Base-by-base conservation (phyloP, 2,797 vertebrate genomes). In the Hafferia zeledoni region DNA sequence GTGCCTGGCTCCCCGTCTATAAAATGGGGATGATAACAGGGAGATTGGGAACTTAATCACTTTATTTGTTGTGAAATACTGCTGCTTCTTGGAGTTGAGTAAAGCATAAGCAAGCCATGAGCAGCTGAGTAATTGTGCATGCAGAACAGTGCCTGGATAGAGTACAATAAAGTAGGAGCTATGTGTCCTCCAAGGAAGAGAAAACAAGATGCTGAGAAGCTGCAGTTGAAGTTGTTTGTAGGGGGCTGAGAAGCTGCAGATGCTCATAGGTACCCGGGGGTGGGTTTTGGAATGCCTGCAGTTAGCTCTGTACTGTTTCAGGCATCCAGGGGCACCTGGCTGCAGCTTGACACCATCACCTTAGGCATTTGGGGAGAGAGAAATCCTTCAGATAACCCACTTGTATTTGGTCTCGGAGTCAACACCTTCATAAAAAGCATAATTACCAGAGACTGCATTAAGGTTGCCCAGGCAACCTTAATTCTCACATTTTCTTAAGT, bases 21-120 rank as follows among this genome's bases (percentile, higher is more conserved):
- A 79, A 93, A 94, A 81, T 33, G 39, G 69, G 63, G 56, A 55
- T 79, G 88, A 79, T 86, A 94, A 69, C 55, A 41, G 77, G 33
- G 88, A 93, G 77, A 84, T 33, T 83, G 50, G 90, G 80, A 90
- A 71, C 77, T 88, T 93, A 91, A 93, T 94, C 65, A 50, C 69
- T 89, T 83, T 90, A 78, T 93, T 90, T 87, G 72, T 70, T 68
- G 50, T 90, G 83, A 95, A 89, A 93, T 93, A 78, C 72, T 86
- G 69, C 85, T 95, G 87, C 56, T 91, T 71, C 77, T 65, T 31
- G 69, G 72, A 64, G 64, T 65, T 46, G 60, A 81, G 95, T 69
- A 81, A 78, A 61, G 70, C 49, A 69, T 46, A 44, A 90, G 93
- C 91, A 72, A 61, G 61, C 59, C 39, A 3, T 4, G 52, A 91